These are phyloP conservation scores for Drosophila novamexicana DNA, from an alignment of 1,140 invertebrate genomes.

Conservation along the genomic window DNA sequence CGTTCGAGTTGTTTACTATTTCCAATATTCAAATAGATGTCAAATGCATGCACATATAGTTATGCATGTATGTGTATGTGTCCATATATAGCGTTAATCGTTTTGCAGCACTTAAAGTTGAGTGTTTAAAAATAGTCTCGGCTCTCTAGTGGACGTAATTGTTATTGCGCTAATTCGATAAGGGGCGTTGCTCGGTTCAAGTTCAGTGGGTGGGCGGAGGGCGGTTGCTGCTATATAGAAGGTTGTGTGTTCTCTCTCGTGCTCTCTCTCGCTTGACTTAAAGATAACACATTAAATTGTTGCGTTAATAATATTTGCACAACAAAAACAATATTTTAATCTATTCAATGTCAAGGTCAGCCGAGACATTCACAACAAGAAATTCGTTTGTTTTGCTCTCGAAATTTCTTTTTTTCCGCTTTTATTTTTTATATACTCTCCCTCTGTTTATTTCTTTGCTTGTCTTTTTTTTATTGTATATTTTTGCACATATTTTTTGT, in stretches of 20 bases:
- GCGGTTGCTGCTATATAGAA: neutral
- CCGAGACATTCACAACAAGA: slow-evolving; percentile 36
- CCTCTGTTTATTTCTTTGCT: slow-evolving; percentile 29
- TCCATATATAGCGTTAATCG: slow-evolving; percentile 12
- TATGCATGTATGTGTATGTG: neutral
- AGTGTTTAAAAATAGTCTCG: slow-evolving; percentile 44
- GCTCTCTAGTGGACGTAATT: slow-evolving; percentile 16
- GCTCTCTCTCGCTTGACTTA: neutral
- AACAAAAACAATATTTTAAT: slow-evolving; percentile 53
- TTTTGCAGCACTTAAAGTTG: slow-evolving; percentile 25
- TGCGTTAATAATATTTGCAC: slow-evolving; percentile 49
- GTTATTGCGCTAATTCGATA: slow-evolving; percentile 47
- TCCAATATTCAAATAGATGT: slow-evolving; percentile 12
- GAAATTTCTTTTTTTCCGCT: slow-evolving; percentile 22
- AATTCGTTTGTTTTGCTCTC: slow-evolving; percentile 50
- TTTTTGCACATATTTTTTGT: slow-evolving; percentile 17
- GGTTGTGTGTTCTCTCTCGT: neutral
- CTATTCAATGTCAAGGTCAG: slow-evolving; percentile 79
- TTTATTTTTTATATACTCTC: slow-evolving; percentile 42
- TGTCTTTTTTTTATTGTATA: slow-evolving; percentile 26
- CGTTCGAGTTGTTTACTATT: slow-evolving; percentile 14
- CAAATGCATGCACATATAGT: neutral
- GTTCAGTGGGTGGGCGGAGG: neutral
- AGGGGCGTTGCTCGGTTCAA: slow-evolving; percentile 19
- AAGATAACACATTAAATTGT: slow-evolving; percentile 36